Evolutionary conservation across 2,888 invertebrate genomes (phyloP).

Genomic region (Diplazon laetatorius): DNA sequence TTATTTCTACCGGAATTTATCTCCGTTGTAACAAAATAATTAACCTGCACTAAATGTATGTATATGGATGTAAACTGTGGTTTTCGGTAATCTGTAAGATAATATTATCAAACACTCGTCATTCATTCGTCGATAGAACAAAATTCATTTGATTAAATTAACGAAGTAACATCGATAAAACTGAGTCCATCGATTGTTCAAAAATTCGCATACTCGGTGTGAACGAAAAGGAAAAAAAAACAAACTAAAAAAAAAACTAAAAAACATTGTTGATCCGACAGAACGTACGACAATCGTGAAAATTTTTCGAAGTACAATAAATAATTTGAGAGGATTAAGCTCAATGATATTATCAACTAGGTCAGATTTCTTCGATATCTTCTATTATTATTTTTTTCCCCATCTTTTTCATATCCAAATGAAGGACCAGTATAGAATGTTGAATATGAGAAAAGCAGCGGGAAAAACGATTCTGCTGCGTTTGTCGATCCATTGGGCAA

Average conservation of each 20-base stretch:
- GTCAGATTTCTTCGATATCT: background rate
- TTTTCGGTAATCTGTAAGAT: background rate
- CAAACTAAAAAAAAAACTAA: constrained; percentile 5
- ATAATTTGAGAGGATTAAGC: background rate
- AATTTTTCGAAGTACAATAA: background rate
- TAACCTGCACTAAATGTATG: background rate
- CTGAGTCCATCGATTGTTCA: constrained; percentile 1
- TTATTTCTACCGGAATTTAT: background rate
- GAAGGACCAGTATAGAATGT: constrained; percentile 91
- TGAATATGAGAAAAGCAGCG: constrained; percentile 90
- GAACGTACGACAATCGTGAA: background rate
- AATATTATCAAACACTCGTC: background rate
- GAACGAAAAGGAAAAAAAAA: too few relatives aligned
- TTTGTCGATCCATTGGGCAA: constrained; percentile 93
- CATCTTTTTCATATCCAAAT: constrained; percentile 83
- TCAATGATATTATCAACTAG: constrained; percentile 16
- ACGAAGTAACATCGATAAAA: too few relatives aligned
- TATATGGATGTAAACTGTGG: background rate
- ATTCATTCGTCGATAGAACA: constrained; percentile 5
- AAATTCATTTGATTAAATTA: background rate
- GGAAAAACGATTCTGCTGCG: constrained; percentile 91
- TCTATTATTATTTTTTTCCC: constrained; percentile 18
- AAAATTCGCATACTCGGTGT: too few relatives aligned
- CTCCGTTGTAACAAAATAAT: background rate
- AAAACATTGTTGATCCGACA: background rate